phyloP scores from a whole-genome alignment of 2,113 vertebrate species.

The Cyprinodon variegatus region DNA sequence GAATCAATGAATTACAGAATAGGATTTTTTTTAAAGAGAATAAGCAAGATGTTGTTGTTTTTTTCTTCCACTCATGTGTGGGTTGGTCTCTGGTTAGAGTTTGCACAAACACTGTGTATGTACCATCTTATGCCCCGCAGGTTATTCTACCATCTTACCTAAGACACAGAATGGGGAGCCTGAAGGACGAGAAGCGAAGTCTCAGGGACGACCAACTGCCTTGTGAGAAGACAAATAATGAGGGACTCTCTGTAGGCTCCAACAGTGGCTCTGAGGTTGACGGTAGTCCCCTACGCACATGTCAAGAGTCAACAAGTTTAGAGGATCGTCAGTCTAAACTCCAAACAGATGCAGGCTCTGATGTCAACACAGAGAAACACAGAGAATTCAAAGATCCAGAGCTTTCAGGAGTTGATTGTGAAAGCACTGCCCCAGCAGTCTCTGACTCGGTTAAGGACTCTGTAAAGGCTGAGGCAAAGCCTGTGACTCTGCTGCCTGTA shows the following conservation, averaged over 20 bases:
- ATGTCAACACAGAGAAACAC: conserved; percentile 14
- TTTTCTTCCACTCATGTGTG: conserved; percentile 3
- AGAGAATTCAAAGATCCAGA: conserved; percentile 34
- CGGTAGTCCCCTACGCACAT: conserved; percentile 30
- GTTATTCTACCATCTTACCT: conserved; percentile 42
- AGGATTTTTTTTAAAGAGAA: conserved; percentile 14
- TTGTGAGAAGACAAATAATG: conserved; percentile 53
- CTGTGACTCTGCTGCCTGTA: conserved; percentile 19
- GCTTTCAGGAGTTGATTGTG: conserved; percentile 23
- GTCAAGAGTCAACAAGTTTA: conserved; percentile 44
- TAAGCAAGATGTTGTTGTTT: background rate
- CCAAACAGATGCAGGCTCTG: conserved; percentile 6
- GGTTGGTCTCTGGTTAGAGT: conserved; percentile 9
- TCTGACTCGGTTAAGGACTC: conserved; percentile 15
- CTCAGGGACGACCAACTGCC: conserved; percentile 44
- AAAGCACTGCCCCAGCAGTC: conserved; percentile 12
- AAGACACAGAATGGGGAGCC: conserved; percentile 69
- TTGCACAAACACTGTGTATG: conserved; percentile 28
- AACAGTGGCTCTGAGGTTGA: conserved; percentile 11
- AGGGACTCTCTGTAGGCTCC: conserved; percentile 39
- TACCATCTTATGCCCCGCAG: conserved; percentile 56
- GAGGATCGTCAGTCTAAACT: conserved; percentile 26
- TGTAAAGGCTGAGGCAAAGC: background rate
- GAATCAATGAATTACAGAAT: conserved; percentile 1
- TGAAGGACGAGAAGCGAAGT: conserved; percentile 64